Conservation (phyloP, 2,888 invertebrate genomes). For the Sarcophaga caerulescens region DNA sequence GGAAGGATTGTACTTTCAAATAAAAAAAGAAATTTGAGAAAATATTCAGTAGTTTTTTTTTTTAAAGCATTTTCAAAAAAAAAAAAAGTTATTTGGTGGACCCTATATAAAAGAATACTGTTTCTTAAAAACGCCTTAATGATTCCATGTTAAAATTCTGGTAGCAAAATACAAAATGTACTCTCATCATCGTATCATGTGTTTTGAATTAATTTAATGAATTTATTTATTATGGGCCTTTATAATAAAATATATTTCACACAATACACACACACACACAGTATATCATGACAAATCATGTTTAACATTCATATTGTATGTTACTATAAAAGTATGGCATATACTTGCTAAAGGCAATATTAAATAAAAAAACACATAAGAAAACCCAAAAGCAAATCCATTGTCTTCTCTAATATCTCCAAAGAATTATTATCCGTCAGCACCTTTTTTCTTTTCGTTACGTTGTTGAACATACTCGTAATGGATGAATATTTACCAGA, state of each 20-base stretch:
- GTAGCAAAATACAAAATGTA: not conserved
- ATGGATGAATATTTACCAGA: not conserved
- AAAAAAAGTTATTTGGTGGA: no score
- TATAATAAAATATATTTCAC: not conserved
- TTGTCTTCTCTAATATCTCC: not conserved
- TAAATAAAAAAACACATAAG: not conserved
- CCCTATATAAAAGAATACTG: slow-evolving; percentile 27
- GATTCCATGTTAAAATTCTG: slow-evolving; percentile 28
- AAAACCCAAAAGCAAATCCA: not conserved
- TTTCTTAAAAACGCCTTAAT: slow-evolving; percentile 14
- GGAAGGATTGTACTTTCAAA: no score
- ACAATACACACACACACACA: not conserved
- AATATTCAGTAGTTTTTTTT: no score
- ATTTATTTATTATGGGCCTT: slow-evolving; percentile 42
- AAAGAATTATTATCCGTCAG: not conserved
- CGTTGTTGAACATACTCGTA: not conserved
- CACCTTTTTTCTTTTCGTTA: not conserved
- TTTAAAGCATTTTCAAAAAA: no score
- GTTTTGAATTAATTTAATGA: slow-evolving; percentile 62
- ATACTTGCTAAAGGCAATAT: not conserved
- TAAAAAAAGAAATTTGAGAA: no score
- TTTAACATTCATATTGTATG: slow-evolving; percentile 22
- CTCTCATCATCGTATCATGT: slow-evolving; percentile 36
- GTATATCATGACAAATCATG: slow-evolving; percentile 50
- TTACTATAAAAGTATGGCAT: not conserved